These are phyloP conservation scores for Halcyon malimbica DNA, from an alignment of 2,113 vertebrate species.

Conservation along the genomic window DNA sequence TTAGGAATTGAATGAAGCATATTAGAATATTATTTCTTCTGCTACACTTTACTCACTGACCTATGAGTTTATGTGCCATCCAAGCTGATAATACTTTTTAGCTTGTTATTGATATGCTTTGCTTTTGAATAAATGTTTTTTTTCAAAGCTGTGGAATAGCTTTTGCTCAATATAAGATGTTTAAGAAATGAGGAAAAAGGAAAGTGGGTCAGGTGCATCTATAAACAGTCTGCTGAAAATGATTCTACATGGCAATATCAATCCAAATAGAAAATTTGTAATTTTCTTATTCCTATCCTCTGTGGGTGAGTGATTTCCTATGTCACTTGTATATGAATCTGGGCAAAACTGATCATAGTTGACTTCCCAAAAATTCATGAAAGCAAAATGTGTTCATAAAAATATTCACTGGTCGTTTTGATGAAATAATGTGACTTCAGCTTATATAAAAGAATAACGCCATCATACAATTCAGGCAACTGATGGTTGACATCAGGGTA, in stretches of 20 bases:
- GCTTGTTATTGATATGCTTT: background rate
- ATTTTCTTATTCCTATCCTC: conserved; percentile 12
- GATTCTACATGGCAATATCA: background rate
- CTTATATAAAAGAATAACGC: background rate
- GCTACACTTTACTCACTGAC: background rate
- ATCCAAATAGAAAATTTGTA: background rate
- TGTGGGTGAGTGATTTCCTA: background rate
- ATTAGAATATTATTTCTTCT: background rate
- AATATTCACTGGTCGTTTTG: background rate
- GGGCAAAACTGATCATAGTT: background rate
- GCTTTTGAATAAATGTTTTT: background rate
- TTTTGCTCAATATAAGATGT: background rate
- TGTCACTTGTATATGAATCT: background rate
- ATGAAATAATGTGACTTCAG: background rate
- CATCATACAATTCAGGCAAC: background rate
- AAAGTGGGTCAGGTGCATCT: background rate
- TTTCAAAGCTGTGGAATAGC: background rate
- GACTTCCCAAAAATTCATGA: background rate
- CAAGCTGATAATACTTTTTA: background rate
- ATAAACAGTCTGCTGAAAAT: background rate
- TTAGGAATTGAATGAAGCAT: background rate
- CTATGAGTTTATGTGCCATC: background rate
- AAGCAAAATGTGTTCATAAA: background rate
- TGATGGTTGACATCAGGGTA: background rate
- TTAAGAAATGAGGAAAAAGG: background rate